Evolutionary conservation across 2,888 invertebrate genomes (phyloP).

Genomic region (Agrenia bidenticulata): DNA sequence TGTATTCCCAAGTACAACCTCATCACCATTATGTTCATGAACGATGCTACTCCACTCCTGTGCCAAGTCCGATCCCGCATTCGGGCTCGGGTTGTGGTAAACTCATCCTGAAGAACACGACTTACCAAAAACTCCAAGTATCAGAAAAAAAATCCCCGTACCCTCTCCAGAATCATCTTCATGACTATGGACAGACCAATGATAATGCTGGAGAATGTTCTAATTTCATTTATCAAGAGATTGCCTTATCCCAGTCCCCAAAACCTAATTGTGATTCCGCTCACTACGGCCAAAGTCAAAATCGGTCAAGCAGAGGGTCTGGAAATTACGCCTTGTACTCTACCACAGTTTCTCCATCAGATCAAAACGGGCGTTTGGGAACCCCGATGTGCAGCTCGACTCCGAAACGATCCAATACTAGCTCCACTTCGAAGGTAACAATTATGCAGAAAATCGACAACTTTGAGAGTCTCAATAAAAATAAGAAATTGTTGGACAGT

Average conservation of each 20-base stretch:
- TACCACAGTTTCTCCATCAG: neutral
- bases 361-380: conserved; percentile 29
- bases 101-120: neutral
- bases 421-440: conserved; percentile 12
- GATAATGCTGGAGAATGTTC: conserved; percentile 18
- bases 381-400: conserved; percentile 49
- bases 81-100: conserved; percentile 31
- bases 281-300: conserved; percentile 10
- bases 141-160: conserved; percentile 4
- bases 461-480: conserved; percentile 52
- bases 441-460: conserved; percentile 50
- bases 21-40: conserved; percentile 25
- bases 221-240: conserved; percentile 37
- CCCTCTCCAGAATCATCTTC: conserved; percentile 20
- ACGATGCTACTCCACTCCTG: conserved; percentile 11
- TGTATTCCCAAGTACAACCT: neutral
- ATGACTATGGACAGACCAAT: neutral
- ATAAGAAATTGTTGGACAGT: conserved; percentile 43
- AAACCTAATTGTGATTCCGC: conserved; percentile 4
- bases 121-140: conserved; percentile 2
- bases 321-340: conserved; percentile 12
- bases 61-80: conserved; percentile 37
- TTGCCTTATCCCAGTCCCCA: conserved; percentile 22
- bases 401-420: conserved; percentile 34
- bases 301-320: conserved; percentile 11